These are phyloP conservation scores for Arctocebus calabarensis DNA, from an alignment of 2,797 vertebrate species.

Conservation along the genomic window DNA sequence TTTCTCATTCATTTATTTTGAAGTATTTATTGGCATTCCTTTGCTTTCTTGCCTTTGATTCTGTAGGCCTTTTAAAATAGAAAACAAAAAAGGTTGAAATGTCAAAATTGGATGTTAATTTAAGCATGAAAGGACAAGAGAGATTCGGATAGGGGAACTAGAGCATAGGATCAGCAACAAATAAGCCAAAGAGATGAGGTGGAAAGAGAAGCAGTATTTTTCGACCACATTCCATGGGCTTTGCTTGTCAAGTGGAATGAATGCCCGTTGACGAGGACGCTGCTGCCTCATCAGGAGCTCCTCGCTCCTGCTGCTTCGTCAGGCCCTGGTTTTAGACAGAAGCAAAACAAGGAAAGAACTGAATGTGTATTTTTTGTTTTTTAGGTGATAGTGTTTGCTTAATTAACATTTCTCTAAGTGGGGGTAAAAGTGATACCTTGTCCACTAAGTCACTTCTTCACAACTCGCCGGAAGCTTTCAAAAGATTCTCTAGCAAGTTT, in stretches of 20 bases:
- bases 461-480: not conserved
- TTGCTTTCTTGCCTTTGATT: slow-evolving; percentile 59
- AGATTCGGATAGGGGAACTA: slow-evolving; percentile 69
- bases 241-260: slow-evolving; percentile 63
- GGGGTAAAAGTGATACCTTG: not conserved
- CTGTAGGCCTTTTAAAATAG: slow-evolving; percentile 33
- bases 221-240: slow-evolving; percentile 64
- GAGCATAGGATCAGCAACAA: slow-evolving; percentile 74
- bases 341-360: slow-evolving; percentile 19
- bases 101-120: slow-evolving; percentile 66
- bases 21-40: slow-evolving; percentile 27
- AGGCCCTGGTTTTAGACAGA: slow-evolving; percentile 49
- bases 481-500: slow-evolving; percentile 1
- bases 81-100: slow-evolving; percentile 30
- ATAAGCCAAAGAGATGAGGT: slow-evolving; percentile 60
- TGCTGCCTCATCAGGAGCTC: slow-evolving; percentile 68
- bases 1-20: slow-evolving; percentile 55
- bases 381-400: not conserved
- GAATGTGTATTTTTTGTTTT: not conserved
- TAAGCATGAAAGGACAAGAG: slow-evolving; percentile 72
- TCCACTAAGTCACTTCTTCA: not conserved
- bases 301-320: slow-evolving; percentile 19
- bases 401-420: not conserved
- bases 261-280: slow-evolving; percentile 20
- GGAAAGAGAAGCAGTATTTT: slow-evolving; percentile 61